Conservation (phyloP, 2,113 vertebrate species). For the Coryphaenoides rupestris region DNA sequence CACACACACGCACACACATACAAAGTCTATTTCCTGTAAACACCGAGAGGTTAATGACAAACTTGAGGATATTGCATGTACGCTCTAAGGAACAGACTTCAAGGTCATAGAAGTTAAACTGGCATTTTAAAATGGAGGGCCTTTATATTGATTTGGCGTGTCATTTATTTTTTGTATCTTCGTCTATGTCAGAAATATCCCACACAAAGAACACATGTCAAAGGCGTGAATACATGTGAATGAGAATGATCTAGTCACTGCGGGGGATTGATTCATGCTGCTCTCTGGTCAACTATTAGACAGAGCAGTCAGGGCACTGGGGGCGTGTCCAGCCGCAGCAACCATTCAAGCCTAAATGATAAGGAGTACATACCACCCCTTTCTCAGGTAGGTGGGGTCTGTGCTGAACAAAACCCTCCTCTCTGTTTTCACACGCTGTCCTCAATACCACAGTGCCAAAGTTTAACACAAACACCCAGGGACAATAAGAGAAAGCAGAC, state of each 20-base stretch:
- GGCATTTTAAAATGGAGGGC: not conserved
- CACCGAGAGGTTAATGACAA: slow-evolving; percentile 43
- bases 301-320: too few relatives aligned
- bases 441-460: slow-evolving; percentile 50
- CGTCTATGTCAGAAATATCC: not conserved
- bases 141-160: not conserved
- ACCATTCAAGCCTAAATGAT: too few relatives aligned
- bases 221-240: too few relatives aligned
- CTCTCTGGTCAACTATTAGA: too few relatives aligned
- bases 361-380: too few relatives aligned
- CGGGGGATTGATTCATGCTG: too few relatives aligned
- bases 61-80: slow-evolving; percentile 13
- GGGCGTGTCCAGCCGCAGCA: too few relatives aligned
- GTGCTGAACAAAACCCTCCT: slow-evolving; percentile 23
- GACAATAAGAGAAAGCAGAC: slow-evolving; percentile 56
- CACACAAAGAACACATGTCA: too few relatives aligned
- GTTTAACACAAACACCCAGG: slow-evolving; percentile 46
- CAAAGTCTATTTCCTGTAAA: slow-evolving; percentile 9
- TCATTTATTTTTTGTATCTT: not conserved
- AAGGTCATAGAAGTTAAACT: slow-evolving; percentile 28
- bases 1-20: not conserved
- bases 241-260: too few relatives aligned
- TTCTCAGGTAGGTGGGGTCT: not conserved
- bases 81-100: not conserved
- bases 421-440: slow-evolving; percentile 18